A percentile compares a stretch with the other conserved stretches of the same genome.
Evolutionary conservation across 2,888 invertebrate species (phyloP).

Genomic region (Epistrophella euchroma): DNA sequence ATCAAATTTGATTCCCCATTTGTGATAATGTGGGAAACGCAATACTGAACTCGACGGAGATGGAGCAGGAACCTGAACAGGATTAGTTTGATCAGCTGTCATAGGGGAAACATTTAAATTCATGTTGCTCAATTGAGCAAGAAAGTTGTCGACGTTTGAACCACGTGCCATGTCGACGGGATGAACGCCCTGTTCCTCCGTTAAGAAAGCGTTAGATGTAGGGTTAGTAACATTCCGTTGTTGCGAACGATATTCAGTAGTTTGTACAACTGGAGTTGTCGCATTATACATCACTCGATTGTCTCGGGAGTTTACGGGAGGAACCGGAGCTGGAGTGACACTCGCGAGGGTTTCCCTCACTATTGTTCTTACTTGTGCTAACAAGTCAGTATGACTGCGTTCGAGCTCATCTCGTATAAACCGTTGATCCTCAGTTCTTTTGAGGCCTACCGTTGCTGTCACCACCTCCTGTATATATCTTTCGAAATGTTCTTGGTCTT

Average conservation of each 20-base stretch:
- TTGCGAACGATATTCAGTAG: neutral
- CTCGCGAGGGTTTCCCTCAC: neutral
- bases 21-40: neutral
- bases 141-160: neutral
- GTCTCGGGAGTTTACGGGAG: too few species aligned
- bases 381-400: neutral
- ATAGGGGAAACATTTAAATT: neutral
- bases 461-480: neutral
- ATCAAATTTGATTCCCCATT: slow-evolving; percentile 24
- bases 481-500: slow-evolving; percentile 1
- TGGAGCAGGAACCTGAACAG: neutral
- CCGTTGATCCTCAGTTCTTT: neutral
- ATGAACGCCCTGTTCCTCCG: neutral
- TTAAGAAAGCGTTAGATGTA: neutral
- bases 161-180: neutral
- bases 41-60: neutral
- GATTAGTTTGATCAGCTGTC: neutral
- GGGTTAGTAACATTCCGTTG: neutral
- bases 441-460: neutral
- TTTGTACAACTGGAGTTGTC: neutral
- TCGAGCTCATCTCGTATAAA: neutral
- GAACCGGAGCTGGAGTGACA: neutral
- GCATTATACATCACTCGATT: neutral
- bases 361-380: neutral
- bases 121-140: neutral